A percentile compares a stretch with the other conserved stretches of the same genome.
Conservation (phyloP, 2,797 vertebrate species). For the Podargus strigoides region DNA sequence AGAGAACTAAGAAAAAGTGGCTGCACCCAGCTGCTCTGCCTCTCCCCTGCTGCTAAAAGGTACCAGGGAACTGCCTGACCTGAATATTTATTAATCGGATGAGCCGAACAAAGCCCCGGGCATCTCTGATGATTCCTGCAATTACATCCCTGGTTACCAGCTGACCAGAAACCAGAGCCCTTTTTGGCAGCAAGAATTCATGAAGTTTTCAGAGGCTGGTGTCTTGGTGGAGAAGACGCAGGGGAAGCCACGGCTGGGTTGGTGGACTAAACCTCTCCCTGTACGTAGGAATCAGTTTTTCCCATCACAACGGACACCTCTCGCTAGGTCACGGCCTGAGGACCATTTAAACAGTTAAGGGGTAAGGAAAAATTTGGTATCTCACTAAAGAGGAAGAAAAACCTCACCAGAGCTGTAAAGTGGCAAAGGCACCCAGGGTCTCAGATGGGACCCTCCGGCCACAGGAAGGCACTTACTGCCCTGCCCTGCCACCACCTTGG, state of each 20-base stretch:
- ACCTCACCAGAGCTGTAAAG: background rate
- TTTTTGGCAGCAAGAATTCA: background rate
- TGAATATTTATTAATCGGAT: background rate
- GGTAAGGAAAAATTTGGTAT: background rate
- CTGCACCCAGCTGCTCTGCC: background rate
- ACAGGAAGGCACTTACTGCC: background rate
- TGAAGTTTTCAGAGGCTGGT: background rate
- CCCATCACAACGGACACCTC: background rate
- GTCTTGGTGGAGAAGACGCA: background rate
- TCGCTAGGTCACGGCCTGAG: accelerated
- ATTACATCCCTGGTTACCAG: background rate
- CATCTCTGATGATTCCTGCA: background rate
- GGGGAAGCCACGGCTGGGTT: background rate
- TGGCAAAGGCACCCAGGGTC: accelerated
- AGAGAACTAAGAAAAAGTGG: background rate
- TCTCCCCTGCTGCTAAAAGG: background rate
- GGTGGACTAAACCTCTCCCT: background rate
- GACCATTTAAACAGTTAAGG: background rate
- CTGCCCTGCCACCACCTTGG: background rate
- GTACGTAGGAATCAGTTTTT: accelerated
- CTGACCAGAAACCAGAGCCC: constrained; percentile 9
- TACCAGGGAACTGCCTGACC: background rate
- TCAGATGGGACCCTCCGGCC: background rate
- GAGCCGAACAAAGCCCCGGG: background rate
- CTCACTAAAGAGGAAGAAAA: background rate